Evolutionary conservation across 2,797 vertebrate genomes (phyloP).

Genomic region (Lacerta agilis): DNA sequence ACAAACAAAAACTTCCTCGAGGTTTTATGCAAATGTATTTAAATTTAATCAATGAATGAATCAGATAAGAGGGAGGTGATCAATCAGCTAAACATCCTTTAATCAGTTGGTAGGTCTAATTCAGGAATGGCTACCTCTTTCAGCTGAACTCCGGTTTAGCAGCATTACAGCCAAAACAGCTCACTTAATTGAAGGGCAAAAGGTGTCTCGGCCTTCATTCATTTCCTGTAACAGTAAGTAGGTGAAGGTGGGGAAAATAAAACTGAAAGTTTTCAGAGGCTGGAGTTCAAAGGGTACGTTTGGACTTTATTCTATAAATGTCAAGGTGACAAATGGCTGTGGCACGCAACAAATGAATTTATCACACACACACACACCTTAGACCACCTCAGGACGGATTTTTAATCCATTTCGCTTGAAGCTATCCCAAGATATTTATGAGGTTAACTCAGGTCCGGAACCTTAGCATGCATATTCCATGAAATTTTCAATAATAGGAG

Average conservation of each 20-base stretch:
- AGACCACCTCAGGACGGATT: not conserved
- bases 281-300: not conserved
- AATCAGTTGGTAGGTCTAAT: not conserved
- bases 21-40: not conserved
- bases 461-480: not conserved
- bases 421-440: too few species aligned
- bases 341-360: slow-evolving; percentile 10
- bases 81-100: not conserved
- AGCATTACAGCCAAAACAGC: too few species aligned
- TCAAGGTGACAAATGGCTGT: slow-evolving; percentile 1
- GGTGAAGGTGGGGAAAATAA: not conserved
- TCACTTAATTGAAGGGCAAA: not conserved
- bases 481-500: not conserved
- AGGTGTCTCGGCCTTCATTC: not conserved
- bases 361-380: not conserved
- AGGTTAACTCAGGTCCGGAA: too few species aligned
- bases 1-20: not conserved
- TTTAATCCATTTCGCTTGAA: not conserved
- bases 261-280: not conserved
- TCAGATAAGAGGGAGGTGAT: not conserved
- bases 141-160: too few species aligned
- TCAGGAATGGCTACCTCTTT: not conserved
- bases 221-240: not conserved
- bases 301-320: not conserved
- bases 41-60: not conserved